These are phyloP conservation scores for Erythrolamprus reginae DNA, from an alignment of 2,113 vertebrate species.

Conservation along the genomic window DNA sequence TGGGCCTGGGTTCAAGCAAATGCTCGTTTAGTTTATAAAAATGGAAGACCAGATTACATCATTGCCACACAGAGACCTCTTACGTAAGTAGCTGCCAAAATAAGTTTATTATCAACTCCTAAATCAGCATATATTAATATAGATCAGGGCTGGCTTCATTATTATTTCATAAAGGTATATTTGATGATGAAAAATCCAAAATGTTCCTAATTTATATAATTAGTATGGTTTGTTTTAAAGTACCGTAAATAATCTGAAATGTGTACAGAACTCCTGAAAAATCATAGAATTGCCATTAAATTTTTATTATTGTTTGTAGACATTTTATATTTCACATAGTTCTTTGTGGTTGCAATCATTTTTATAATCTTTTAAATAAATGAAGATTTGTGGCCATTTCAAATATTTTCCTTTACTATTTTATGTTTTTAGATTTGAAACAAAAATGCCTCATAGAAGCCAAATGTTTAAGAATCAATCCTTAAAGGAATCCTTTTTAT, in stretches of 20 bases:
- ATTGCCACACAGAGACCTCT: constrained; percentile 80
- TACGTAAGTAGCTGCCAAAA: constrained; percentile 66
- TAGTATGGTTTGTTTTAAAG: neutral
- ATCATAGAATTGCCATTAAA: neutral
- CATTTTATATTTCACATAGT: neutral
- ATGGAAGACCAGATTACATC: constrained; percentile 81
- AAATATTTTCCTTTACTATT: neutral
- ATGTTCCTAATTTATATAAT: neutral
- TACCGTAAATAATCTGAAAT: neutral
- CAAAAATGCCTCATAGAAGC: neutral
- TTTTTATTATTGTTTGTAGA: neutral
- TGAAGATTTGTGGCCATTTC: neutral
- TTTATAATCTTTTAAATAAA: neutral
- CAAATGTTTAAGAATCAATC: neutral
- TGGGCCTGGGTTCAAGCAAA: constrained; percentile 85
- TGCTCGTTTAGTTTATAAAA: constrained; percentile 81
- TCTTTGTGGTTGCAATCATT: neutral
- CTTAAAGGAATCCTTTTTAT: neutral
- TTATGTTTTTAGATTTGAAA: neutral
- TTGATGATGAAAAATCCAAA: neutral
- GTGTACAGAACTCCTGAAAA: neutral
- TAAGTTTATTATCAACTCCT: neutral
- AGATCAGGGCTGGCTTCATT: neutral
- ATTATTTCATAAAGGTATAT: neutral
- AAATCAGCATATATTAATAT: neutral